phyloP scores from a whole-genome alignment of 2,888 invertebrate genomes.

The Apantesis nais region DNA sequence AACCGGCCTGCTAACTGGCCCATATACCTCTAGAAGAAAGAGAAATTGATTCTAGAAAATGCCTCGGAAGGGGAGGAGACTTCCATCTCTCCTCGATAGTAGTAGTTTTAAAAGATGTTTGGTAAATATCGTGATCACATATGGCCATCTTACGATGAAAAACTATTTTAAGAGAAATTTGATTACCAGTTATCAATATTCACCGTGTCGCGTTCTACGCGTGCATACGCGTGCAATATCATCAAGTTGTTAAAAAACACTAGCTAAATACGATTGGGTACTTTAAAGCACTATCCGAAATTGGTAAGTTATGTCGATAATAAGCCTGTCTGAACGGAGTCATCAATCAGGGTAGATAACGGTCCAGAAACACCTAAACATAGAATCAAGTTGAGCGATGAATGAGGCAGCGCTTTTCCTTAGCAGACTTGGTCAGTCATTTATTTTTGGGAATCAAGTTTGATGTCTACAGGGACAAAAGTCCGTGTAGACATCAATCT shows the following conservation, averaged over 20 bases:
- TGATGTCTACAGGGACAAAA: constrained; percentile 8
- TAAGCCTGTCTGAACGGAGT: constrained; percentile 22
- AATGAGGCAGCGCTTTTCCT: constrained; percentile 14
- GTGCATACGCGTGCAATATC: no score
- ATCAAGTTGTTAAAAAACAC: constrained; percentile 2
- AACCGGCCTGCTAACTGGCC: no score
- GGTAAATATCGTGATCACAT: no score
- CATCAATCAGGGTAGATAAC: constrained; percentile 45
- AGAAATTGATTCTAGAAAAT: no score
- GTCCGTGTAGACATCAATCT: no score
- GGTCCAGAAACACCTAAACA: constrained; percentile 34
- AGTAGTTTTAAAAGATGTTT: no score
- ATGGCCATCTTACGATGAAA: no score
- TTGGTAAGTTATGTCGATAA: constrained; percentile 32
- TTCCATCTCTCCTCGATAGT: no score
- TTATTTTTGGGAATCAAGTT: constrained; percentile 11
- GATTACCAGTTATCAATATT: neutral
- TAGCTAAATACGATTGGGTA: neutral
- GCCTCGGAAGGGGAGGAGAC: no score
- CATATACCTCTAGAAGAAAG: no score
- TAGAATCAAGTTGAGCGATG: constrained; percentile 36
- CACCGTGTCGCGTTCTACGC: no score
- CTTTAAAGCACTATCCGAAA: constrained; percentile 13
- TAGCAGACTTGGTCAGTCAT: constrained; percentile 7
- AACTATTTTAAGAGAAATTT: neutral